Evolutionary conservation across 2,888 invertebrate genomes (phyloP).

Genomic region (Trisateles emortualis): DNA sequence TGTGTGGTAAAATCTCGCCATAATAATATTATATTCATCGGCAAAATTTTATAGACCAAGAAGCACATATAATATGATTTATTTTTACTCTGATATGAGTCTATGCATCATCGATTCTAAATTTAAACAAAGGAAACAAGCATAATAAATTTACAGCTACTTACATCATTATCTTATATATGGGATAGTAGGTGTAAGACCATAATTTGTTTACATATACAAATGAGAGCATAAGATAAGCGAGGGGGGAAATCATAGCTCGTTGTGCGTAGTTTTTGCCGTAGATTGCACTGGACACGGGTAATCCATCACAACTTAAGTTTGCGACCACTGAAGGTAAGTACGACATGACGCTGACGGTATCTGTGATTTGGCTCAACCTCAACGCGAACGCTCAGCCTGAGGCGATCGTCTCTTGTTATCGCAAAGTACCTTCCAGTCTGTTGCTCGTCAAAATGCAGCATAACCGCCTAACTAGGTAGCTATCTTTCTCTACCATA

Average conservation of each 20-base stretch:
- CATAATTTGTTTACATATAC: background rate
- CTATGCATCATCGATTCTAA: background rate
- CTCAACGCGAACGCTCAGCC: conserved; percentile 23
- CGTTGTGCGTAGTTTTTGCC: conserved; percentile 50
- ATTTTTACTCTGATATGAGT: background rate
- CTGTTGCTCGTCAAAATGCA: conserved; percentile 13
- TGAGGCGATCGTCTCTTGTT: conserved; percentile 41
- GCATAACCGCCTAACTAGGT: conserved; percentile 15
- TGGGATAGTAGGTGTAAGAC: background rate
- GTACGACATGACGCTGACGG: conserved; percentile 47
- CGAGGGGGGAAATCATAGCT: conserved; percentile 21
- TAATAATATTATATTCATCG: conserved; percentile 15
- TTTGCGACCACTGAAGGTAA: conserved; percentile 51
- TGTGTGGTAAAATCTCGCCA: conserved; percentile 24
- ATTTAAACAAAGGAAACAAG: background rate
- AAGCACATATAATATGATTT: too few relatives aligned
- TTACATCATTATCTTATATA: background rate
- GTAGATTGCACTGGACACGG: conserved; percentile 59
- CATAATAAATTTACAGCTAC: background rate
- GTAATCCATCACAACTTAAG: conserved; percentile 67
- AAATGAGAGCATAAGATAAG: conserved; percentile 21
- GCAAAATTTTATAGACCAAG: conserved; percentile 22
- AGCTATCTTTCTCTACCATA: conserved; percentile 27
- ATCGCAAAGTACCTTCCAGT: conserved; percentile 24
- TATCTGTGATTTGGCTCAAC: conserved; percentile 50